Conservation (phyloP, 2,888 invertebrate genomes). For the Brachyptera risi region DNA sequence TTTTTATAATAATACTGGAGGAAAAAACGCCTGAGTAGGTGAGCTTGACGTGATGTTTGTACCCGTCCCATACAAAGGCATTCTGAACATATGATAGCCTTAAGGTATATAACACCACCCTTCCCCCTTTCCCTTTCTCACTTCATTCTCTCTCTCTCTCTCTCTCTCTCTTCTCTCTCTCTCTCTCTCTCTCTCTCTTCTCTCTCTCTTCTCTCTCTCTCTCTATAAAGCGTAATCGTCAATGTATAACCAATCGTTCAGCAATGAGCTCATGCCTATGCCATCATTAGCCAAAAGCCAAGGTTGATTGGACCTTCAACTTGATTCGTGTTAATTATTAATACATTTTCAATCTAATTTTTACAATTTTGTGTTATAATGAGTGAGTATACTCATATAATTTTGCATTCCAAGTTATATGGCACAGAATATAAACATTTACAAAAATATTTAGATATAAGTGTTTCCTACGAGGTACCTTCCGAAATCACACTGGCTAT, state of each 20-base stretch:
- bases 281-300: not conserved
- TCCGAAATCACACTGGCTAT: too few species aligned
- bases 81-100: not conserved
- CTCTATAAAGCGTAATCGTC: conserved; percentile 21
- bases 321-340: not conserved
- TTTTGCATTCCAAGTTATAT: too few species aligned
- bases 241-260: conserved; percentile 6
- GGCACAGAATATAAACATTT: too few species aligned
- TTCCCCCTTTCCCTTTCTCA: not conserved
- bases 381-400: too few species aligned
- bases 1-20: not conserved
- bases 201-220: conserved; percentile 35
- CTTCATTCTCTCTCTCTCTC: conserved; percentile 18
- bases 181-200: conserved; percentile 36
- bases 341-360: not conserved
- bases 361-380: too few species aligned
- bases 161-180: too few species aligned
- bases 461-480: too few species aligned
- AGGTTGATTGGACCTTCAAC: not conserved
- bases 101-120: not conserved
- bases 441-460: too few species aligned
- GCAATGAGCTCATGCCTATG: conserved; percentile 9
- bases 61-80: not conserved
- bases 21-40: too few species aligned
- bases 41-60: not conserved